Base-by-base conservation (phyloP, 2,113 vertebrate genomes). In the Cepphus grylle region DNA sequence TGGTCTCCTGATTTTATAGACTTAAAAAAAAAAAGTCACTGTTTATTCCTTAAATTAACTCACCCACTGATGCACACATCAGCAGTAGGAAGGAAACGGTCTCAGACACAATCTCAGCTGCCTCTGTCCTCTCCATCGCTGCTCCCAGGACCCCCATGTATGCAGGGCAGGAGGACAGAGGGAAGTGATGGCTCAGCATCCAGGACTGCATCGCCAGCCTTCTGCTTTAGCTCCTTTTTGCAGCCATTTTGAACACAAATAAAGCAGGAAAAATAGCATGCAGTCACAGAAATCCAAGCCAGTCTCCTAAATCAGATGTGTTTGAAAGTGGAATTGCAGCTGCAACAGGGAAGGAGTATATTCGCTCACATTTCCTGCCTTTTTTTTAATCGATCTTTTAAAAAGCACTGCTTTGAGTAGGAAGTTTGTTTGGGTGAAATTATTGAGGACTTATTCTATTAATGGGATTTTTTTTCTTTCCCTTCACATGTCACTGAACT, bases 121-220 rank as follows among this genome's bases (percentile, higher is more conserved):
- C 8, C 58, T 50, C 76, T 12, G 22, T 49, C 76, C 86, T 71
- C 52, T 14, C 70, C 38, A 2, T 9, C 1, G 1, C 77, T 81
- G 65, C 26, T 81, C 74, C 78, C 1, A 0, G 49, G 20, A 29
- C 1, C 7, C 40, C 30, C 1, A 2, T 9, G 20, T 16, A 23
- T 0, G 0, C 27, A 42, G 52, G 40, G 34, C 52, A 50, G 62
- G 50, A 52, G 61, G 26, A n/a, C 2, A 2, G 61, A 85, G 52
- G 70, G 71, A 50, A 53, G 40, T 0, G 1, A 4, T 56, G 58
- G 66, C 49, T 82, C 14, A 2, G 65, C 4, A 2, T 55, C 55
- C n/a, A 70, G 72, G 20, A 22, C 40, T 55, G 45, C 66, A 50
- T 55, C 38, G 25, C 76, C 14, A 19, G 19, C 27, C 25, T 82